Percentiles rank a stretch among this genome's conserved stretches.
phyloP scores from a whole-genome alignment of 2,888 invertebrate species.

The Drosophila fulvimacula region DNA sequence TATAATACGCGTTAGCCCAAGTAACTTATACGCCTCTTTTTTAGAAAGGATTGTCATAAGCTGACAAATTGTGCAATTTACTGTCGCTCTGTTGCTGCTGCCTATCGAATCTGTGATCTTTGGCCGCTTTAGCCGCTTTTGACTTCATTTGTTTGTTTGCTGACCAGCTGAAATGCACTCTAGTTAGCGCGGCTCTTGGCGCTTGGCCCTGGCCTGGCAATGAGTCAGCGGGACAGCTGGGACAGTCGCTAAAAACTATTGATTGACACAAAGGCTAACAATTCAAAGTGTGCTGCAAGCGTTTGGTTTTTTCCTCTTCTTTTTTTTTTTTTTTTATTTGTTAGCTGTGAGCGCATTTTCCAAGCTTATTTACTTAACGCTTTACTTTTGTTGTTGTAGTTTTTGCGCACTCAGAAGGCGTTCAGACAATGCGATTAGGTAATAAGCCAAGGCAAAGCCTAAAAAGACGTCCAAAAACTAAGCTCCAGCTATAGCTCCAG shows the following conservation, averaged over 20 bases:
- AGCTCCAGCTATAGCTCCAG: constrained; percentile 22
- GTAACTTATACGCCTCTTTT: constrained; percentile 69
- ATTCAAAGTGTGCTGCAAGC: constrained; percentile 19
- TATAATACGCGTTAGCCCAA: constrained; percentile 45
- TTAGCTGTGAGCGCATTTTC: constrained; percentile 42
- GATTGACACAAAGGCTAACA: constrained; percentile 49
- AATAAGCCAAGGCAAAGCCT: constrained; percentile 56
- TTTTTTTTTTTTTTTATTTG: neutral
- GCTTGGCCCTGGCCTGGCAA: constrained; percentile 47
- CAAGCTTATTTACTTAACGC: constrained; percentile 35
- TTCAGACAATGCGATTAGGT: constrained; percentile 60
- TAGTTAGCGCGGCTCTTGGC: constrained; percentile 11
- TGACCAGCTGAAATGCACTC: constrained; percentile 36
- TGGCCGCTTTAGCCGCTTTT: neutral
- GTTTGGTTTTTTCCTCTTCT: neutral
- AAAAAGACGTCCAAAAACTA: constrained; percentile 49
- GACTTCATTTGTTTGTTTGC: neutral
- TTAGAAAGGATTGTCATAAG: constrained; percentile 67
- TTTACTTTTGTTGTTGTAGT: neutral
- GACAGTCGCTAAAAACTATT: constrained; percentile 18
- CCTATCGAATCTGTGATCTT: constrained; percentile 36
- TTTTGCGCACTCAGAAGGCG: constrained; percentile 46
- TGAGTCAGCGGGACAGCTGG: constrained; percentile 46
- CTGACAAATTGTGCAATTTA: constrained; percentile 48
- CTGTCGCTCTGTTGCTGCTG: neutral